Conservation (phyloP, 2,888 invertebrate species). For the Athripsodes cinereus region DNA sequence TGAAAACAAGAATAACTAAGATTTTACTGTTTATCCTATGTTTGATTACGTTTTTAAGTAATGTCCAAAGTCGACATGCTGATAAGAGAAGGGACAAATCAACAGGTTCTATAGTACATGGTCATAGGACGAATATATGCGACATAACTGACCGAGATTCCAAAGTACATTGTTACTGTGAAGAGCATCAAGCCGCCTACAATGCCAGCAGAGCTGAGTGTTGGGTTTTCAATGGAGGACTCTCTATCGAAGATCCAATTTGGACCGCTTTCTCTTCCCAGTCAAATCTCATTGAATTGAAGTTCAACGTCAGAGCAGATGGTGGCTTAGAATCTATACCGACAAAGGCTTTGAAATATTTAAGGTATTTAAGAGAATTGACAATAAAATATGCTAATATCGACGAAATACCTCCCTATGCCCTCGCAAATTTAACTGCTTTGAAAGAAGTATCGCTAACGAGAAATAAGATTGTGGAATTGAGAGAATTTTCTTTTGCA, state of each 20-base stretch:
- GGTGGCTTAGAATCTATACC: conserved; percentile 66
- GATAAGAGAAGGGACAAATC: conserved; percentile 29
- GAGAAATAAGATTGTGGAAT: conserved; percentile 60
- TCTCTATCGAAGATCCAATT: conserved; percentile 60
- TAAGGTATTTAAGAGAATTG: conserved; percentile 62
- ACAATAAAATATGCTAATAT: conserved; percentile 70
- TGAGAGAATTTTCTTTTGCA: conserved; percentile 66
- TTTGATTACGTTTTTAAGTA: conserved; percentile 2
- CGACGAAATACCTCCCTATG: conserved; percentile 61
- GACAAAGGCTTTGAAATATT: conserved; percentile 59
- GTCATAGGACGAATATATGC: conserved; percentile 37
- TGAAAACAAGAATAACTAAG: not conserved
- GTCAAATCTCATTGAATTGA: conserved; percentile 60
- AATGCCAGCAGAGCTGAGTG: conserved; percentile 67
- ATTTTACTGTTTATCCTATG: conserved; percentile 1
- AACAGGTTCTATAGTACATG: conserved; percentile 27
- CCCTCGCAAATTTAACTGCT: conserved; percentile 70
- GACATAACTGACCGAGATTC: conserved; percentile 44
- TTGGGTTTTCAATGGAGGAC: conserved; percentile 58
- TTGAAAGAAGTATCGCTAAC: conserved; percentile 62
- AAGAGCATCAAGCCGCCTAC: conserved; percentile 43
- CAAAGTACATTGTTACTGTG: conserved; percentile 48
- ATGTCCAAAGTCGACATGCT: conserved; percentile 6
- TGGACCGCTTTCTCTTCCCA: conserved; percentile 72
- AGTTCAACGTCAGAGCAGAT: conserved; percentile 64